Evolutionary conservation across 2,888 invertebrate species (phyloP).

Genomic region (Cotesia congregata): DNA sequence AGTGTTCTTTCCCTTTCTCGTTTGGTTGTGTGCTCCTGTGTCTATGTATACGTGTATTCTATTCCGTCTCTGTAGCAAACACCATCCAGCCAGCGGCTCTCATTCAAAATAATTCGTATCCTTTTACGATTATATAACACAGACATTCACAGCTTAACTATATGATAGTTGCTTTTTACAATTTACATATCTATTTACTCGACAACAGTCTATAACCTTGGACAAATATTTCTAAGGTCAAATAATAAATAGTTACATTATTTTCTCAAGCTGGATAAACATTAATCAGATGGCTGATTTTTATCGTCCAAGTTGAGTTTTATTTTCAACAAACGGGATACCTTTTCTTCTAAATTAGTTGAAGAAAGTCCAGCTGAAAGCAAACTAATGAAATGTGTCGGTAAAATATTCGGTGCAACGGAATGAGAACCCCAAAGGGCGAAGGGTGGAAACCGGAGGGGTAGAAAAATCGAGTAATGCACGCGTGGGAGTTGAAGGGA

Average conservation of each 20-base stretch:
- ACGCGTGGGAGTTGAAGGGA: background rate
- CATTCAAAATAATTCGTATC: conserved; percentile 12
- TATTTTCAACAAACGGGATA: too few relatives aligned
- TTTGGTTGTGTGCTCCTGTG: background rate
- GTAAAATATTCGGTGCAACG: too few relatives aligned
- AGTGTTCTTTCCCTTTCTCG: conserved; percentile 9
- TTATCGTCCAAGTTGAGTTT: too few relatives aligned
- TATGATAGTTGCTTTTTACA: background rate
- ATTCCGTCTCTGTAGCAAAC: background rate
- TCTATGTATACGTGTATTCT: background rate
- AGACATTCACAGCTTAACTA: background rate
- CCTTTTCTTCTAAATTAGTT: too few relatives aligned
- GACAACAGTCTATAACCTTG: background rate
- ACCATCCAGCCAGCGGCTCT: conserved; percentile 28
- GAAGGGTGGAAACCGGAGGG: conserved; percentile 16
- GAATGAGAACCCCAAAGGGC: conserved; percentile 27
- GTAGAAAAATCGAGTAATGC: conserved; percentile 10
- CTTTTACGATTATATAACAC: conserved; percentile 9
- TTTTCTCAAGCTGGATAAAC: background rate
- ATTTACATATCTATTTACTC: background rate
- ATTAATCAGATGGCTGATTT: background rate
- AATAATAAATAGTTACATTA: background rate
- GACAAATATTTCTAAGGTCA: conserved; percentile 1
- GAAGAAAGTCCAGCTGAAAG: background rate
- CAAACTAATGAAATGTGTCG: background rate